phyloP scores from a whole-genome alignment of 2,113 vertebrate species.

The Macrotus californicus region DNA sequence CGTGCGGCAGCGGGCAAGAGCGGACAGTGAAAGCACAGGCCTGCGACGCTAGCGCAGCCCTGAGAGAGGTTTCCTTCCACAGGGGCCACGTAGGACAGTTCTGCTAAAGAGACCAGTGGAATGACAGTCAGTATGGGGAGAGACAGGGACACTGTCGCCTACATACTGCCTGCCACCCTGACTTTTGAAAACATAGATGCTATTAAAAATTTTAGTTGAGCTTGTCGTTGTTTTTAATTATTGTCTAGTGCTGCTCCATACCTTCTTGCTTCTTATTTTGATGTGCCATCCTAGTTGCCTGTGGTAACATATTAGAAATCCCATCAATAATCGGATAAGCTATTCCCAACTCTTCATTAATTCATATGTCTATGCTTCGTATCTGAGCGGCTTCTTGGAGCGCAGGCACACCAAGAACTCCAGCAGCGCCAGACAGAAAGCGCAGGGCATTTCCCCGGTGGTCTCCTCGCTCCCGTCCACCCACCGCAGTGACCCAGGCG shows the following conservation, averaged over 20 bases:
- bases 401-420: not conserved
- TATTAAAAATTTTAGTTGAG: not conserved
- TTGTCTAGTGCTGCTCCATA: not conserved
- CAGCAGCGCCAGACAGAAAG: not conserved
- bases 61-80: constrained; percentile 89
- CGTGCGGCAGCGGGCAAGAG: constrained; percentile 90
- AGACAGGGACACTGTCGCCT: constrained; percentile 79
- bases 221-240: not conserved
- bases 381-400: constrained; percentile 75
- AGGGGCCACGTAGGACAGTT: constrained; percentile 88
- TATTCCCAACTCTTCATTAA: constrained; percentile 93
- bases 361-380: constrained; percentile 87
- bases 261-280: constrained; percentile 71
- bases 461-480: not conserved
- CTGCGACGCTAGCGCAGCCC: constrained; percentile 88
- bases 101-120: constrained; percentile 87
- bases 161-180: not conserved
- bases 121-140: constrained; percentile 87
- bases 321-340: constrained; percentile 90
- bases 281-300: constrained; percentile 85
- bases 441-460: not conserved
- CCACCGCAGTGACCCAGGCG: not conserved
- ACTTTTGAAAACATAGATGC: not conserved
- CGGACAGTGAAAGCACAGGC: constrained; percentile 93
- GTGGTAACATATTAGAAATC: constrained; percentile 94